Evolutionary conservation across 37 sponge, comb jelly and placozoan genomes (phyloP).

Genomic region (Mnemiopsis leidyi): DNA sequence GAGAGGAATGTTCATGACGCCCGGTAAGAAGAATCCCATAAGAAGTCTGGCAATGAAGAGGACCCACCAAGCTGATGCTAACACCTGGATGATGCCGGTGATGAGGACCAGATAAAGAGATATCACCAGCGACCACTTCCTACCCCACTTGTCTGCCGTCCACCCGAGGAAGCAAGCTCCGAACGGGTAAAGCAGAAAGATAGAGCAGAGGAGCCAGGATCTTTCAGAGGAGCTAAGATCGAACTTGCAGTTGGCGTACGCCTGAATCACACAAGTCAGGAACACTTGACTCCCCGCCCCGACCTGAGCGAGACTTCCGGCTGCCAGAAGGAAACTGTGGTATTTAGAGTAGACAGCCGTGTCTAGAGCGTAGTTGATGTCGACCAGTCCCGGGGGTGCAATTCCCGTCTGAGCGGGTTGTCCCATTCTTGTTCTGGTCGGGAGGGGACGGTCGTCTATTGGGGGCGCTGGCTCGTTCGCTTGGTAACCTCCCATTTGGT

Average conservation of each 20-base stretch:
- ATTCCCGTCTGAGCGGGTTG: neutral
- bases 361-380: conserved; percentile 1
- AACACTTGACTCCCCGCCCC: neutral
- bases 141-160: conserved; percentile 5
- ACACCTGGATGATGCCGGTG: neutral
- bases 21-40: conserved; percentile 19
- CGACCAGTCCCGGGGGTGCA: neutral
- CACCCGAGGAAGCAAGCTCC: conserved; percentile 7
- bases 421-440: conserved; percentile 7
- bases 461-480: neutral
- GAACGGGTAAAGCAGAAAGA: neutral
- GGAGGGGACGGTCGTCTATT: neutral
- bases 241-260: conserved; percentile 19
- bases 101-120: neutral
- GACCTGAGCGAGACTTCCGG: neutral
- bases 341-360: neutral
- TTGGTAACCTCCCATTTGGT: neutral
- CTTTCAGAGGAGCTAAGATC: neutral
- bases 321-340: conserved; percentile 16
- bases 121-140: neutral
- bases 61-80: neutral
- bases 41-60: neutral
- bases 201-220: neutral
- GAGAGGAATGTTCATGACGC: neutral
- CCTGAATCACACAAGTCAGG: conserved; percentile 27